Percentiles rank a stretch among this genome's conserved stretches.
phyloP scores from a whole-genome alignment of 2,888 invertebrate genomes.

The Athalia rosae region DNA sequence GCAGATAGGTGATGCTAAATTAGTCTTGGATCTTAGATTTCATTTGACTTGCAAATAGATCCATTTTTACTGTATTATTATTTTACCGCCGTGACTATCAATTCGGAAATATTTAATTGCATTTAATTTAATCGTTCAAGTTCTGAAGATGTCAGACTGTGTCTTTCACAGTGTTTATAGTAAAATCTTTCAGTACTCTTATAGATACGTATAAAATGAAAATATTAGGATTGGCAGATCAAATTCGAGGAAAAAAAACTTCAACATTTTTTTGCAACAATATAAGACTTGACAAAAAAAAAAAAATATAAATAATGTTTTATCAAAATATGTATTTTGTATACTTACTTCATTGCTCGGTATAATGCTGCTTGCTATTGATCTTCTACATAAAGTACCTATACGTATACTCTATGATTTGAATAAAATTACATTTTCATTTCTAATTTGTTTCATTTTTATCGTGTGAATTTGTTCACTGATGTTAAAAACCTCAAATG shows the following conservation, averaged over 20 bases:
- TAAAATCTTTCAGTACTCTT: no score
- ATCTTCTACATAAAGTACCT: slow-evolving; percentile 1
- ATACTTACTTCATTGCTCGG: slow-evolving; percentile 8
- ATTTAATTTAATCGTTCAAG: not conserved
- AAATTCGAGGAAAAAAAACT: slow-evolving; percentile 16
- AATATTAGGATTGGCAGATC: slow-evolving; percentile 30
- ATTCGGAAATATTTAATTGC: no score
- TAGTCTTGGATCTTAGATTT: slow-evolving; percentile 1
- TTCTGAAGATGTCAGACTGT: no score
- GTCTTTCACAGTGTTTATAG: no score
- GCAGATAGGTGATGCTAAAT: not conserved
- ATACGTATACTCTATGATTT: slow-evolving; percentile 13
- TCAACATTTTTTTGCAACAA: not conserved
- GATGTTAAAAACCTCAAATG: slow-evolving; percentile 15
- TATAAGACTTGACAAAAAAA: not conserved
- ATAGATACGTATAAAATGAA: not conserved
- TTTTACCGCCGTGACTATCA: not conserved
- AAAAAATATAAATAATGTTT: not conserved
- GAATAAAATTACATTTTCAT: slow-evolving; percentile 44
- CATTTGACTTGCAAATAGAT: slow-evolving; percentile 14
- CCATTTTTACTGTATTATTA: not conserved
- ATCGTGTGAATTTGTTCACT: slow-evolving; percentile 52
- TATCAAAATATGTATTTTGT: slow-evolving; percentile 25
- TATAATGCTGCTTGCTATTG: slow-evolving; percentile 23
- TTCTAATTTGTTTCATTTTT: slow-evolving; percentile 45